phyloP scores from a whole-genome alignment of 2,113 vertebrate genomes.

The Acanthisitta chloris region DNA sequence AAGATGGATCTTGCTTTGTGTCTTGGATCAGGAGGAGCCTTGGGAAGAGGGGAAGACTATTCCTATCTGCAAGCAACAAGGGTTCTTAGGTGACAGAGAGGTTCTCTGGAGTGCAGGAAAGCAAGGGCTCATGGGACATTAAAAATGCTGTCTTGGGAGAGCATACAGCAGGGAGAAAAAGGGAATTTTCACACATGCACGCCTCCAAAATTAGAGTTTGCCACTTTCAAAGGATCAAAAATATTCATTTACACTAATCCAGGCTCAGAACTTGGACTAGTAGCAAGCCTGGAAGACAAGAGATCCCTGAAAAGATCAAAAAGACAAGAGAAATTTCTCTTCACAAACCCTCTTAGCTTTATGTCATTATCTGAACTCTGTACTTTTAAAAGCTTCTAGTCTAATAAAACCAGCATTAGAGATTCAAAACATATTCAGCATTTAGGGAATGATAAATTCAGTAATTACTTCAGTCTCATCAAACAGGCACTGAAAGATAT shows the following conservation, averaged over 20 bases:
- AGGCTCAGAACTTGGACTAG: neutral
- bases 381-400: neutral
- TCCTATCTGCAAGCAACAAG: neutral
- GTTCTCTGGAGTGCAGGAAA: neutral
- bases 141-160: neutral
- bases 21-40: neutral
- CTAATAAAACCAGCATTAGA: neutral
- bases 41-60: neutral
- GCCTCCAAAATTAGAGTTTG: neutral
- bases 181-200: neutral
- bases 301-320: neutral
- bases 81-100: neutral
- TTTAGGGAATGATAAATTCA: neutral
- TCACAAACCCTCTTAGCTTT: neutral
- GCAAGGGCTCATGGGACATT: neutral
- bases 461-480: neutral
- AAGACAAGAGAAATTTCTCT: neutral
- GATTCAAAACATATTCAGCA: neutral
- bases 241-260: neutral
- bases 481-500: neutral
- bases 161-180: neutral
- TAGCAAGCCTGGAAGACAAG: neutral
- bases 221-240: neutral
- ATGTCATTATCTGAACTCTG: neutral
- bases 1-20: neutral